A percentile compares a stretch with the other conserved stretches of the same genome.
Conservation (phyloP, 2,888 invertebrate genomes). For the Meandrusa payeni region DNA sequence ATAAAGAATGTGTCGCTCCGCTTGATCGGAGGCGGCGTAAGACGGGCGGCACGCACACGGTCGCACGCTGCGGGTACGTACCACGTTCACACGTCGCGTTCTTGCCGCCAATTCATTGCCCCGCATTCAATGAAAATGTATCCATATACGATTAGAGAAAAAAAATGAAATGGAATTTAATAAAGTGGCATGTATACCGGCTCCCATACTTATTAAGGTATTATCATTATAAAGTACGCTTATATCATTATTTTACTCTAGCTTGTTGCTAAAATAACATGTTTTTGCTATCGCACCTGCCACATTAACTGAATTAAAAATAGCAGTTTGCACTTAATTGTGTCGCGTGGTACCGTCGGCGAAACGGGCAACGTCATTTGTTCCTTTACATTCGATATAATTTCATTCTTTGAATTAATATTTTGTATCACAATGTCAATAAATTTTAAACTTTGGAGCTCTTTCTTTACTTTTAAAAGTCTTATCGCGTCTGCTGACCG, state of each 20-base stretch:
- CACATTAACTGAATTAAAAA: slow-evolving; percentile 23
- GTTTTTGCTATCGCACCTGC: slow-evolving; percentile 24
- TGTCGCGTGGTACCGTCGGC: slow-evolving; percentile 16
- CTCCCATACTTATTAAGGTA: slow-evolving; percentile 21
- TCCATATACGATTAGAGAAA: too few relatives aligned
- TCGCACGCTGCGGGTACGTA: too few relatives aligned
- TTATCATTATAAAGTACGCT: slow-evolving; percentile 21
- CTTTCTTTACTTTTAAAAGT: neutral
- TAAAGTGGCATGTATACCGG: slow-evolving; percentile 3
- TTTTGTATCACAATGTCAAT: slow-evolving; percentile 1
- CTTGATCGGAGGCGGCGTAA: too few relatives aligned
- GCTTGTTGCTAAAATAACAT: slow-evolving; percentile 18
- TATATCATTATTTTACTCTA: slow-evolving; percentile 20
- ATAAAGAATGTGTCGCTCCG: too few relatives aligned
- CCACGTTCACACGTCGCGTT: too few relatives aligned
- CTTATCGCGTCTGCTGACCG: too few relatives aligned
- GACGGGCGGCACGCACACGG: too few relatives aligned
- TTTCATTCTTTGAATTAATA: slow-evolving; percentile 1
- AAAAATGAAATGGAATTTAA: slow-evolving; percentile 11
- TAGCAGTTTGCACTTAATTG: slow-evolving; percentile 23
- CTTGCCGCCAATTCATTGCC: too few relatives aligned
- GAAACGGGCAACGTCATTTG: slow-evolving; percentile 19
- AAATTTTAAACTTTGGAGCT: neutral
- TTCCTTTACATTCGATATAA: slow-evolving; percentile 15
- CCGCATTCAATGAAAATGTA: too few relatives aligned